phyloP scores from a whole-genome alignment of 2,888 invertebrate species.

The Brenthis ino region DNA sequence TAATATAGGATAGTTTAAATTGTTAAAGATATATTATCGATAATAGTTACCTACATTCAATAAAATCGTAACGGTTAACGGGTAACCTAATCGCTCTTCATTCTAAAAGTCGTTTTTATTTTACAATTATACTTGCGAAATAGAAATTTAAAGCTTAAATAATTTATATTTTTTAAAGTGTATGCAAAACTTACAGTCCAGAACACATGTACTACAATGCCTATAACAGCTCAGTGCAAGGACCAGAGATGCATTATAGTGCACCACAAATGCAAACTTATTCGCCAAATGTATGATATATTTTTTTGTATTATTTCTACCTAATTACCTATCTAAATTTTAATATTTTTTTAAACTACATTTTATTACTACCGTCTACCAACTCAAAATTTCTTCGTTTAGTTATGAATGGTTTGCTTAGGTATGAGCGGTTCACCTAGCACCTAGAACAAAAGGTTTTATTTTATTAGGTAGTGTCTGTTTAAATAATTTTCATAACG shows the following conservation, averaged over 20 bases:
- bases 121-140: not conserved
- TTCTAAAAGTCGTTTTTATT: not conserved
- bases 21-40: no score
- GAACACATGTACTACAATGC: constrained; percentile 23
- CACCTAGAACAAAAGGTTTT: no score
- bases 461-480: no score
- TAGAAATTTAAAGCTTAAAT: not conserved
- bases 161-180: not conserved
- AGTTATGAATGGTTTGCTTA: no score
- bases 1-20: no score
- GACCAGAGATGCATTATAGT: constrained; percentile 19
- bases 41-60: no score
- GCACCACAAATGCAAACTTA: constrained; percentile 11
- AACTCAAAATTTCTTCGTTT: no score
- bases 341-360: no score
- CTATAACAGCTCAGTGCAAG: constrained; percentile 7
- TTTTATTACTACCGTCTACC: no score
- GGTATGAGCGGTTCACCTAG: no score
- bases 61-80: not conserved
- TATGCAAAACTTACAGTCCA: constrained; percentile 19
- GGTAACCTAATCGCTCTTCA: not conserved
- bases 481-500: no score
- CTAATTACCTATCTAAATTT: not conserved
- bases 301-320: not conserved
- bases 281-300: constrained; percentile 18